Percentiles rank a stretch among this genome's conserved stretches.
phyloP scores from a whole-genome alignment of 35 echinoderm and acorn worm genomes.

The Acanthaster planci region DNA sequence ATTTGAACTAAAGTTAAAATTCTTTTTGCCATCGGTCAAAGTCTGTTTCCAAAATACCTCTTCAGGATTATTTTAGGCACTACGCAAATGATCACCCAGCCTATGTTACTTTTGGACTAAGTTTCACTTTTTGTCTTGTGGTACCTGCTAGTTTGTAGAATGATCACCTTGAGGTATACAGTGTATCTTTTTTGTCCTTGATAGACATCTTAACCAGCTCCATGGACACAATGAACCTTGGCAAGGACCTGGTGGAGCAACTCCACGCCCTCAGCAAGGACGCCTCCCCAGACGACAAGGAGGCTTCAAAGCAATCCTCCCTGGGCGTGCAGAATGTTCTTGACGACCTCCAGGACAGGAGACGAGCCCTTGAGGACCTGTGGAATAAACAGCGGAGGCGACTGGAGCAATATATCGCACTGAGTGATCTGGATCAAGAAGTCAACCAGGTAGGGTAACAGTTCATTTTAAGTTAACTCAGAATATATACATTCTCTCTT shows the following conservation, averaged over 20 bases:
- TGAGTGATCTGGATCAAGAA: slow-evolving; percentile 76
- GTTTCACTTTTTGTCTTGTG: not conserved
- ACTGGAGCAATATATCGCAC: slow-evolving; percentile 67
- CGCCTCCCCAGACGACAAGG: slow-evolving; percentile 39
- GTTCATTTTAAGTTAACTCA: too few species aligned
- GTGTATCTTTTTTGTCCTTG: slow-evolving; percentile 9
- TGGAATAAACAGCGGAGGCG: slow-evolving; percentile 63
- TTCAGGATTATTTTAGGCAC: too few species aligned
- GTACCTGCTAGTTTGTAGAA: not conserved
- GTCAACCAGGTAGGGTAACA: slow-evolving; percentile 62
- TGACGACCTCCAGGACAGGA: slow-evolving; percentile 75
- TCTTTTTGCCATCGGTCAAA: too few species aligned
- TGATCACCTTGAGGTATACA: not conserved
- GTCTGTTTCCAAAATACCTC: too few species aligned
- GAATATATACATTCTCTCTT: too few species aligned
- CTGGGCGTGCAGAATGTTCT: slow-evolving; percentile 71
- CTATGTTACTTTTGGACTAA: not conserved
- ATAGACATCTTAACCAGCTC: slow-evolving; percentile 70
- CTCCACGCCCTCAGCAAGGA: slow-evolving; percentile 63
- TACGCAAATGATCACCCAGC: too few species aligned
- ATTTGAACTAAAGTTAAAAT: too few species aligned
- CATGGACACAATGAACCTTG: slow-evolving; percentile 75
- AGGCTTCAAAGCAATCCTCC: slow-evolving; percentile 68
- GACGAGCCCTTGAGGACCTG: slow-evolving; percentile 69
- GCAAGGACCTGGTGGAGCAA: slow-evolving; percentile 78